phyloP scores from a whole-genome alignment of 2,888 invertebrate genomes.

The Holacanthella duospinosa region DNA sequence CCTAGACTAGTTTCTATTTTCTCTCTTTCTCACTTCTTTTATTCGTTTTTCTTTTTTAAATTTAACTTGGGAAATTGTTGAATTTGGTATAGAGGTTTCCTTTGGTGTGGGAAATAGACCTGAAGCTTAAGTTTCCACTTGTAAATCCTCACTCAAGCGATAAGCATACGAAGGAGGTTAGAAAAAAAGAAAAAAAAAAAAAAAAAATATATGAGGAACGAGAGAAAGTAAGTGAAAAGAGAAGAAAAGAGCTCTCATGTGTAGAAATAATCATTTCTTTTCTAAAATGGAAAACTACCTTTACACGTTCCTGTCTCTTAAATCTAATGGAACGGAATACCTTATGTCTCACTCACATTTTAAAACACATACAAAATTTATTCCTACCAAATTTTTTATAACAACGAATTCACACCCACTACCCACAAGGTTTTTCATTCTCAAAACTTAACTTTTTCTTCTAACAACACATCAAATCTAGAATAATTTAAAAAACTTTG shows the following conservation, averaged over 20 bases:
- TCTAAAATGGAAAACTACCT: background rate
- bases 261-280: conserved; percentile 3
- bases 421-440: no score
- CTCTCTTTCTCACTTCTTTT: background rate
- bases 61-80: background rate
- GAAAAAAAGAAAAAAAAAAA: background rate
- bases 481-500: no score
- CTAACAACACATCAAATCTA: no score
- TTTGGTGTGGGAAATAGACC: background rate
- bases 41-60: background rate
- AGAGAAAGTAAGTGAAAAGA: background rate
- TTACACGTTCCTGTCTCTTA: background rate
- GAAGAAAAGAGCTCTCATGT: background rate
- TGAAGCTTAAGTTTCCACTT: background rate
- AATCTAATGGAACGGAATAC: background rate
- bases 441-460: no score
- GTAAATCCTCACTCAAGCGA: background rate
- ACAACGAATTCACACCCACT: no score
- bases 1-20: background rate
- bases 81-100: background rate
- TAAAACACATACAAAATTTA: background rate
- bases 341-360: background rate
- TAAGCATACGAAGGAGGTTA: background rate
- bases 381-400: no score
- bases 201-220: background rate